phyloP scores from a whole-genome alignment of 2,113 vertebrate genomes.

The Oreotrochilus melanogaster region DNA sequence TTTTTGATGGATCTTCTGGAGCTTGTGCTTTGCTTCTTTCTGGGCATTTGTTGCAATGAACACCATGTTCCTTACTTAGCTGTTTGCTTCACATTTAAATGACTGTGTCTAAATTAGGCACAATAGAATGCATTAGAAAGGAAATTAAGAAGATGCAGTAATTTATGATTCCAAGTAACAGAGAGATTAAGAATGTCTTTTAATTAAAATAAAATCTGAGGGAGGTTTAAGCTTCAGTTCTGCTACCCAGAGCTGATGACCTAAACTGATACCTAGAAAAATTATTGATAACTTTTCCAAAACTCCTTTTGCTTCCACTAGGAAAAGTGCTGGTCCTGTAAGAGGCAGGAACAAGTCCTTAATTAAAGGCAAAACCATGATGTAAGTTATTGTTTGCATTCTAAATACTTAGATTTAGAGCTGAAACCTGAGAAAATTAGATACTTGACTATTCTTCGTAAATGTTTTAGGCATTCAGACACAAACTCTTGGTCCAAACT shows the following conservation, averaged over 20 bases:
- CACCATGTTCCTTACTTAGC: not conserved
- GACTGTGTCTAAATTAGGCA: not conserved
- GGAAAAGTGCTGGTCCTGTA: not conserved
- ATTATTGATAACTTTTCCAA: not conserved
- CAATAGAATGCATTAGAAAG: not conserved
- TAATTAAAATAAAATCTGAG: not conserved
- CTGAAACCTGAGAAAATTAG: not conserved
- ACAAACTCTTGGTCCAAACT: not conserved
- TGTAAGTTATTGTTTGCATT: not conserved
- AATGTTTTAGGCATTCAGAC: not conserved
- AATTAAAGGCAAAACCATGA: not conserved
- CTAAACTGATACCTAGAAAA: not conserved
- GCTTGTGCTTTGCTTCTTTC: not conserved
- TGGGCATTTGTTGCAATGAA: not conserved
- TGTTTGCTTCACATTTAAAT: not conserved
- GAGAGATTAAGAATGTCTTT: not conserved
- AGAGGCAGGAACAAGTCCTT: not conserved
- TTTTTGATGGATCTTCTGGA: not conserved
- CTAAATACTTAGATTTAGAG: not conserved
- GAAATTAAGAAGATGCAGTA: not conserved
- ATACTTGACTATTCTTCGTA: not conserved
- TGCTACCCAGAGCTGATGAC: not conserved
- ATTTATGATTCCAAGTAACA: not conserved
- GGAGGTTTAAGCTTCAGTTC: not conserved
- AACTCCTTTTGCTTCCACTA: not conserved